Conservation (phyloP, 2,113 vertebrate genomes). For the Glaucidium brasilianum region DNA sequence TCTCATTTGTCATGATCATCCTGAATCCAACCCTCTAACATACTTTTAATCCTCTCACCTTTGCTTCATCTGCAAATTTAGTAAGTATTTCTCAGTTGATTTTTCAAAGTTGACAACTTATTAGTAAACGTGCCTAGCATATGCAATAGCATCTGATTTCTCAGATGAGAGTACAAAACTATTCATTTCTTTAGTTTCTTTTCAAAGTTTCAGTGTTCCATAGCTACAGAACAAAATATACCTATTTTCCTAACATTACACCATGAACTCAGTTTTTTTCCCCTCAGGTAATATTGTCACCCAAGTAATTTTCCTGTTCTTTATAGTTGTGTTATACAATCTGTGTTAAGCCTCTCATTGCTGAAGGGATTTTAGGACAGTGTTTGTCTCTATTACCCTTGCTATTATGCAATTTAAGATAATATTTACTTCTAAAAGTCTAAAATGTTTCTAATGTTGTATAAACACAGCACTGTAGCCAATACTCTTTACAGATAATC, state of each 20-base stretch:
- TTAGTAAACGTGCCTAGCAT: not conserved
- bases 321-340: not conserved
- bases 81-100: not conserved
- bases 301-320: not conserved
- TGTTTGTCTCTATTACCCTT: not conserved
- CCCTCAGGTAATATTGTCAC: not conserved
- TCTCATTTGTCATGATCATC: constrained; percentile 13
- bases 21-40: not conserved
- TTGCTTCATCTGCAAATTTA: constrained; percentile 17
- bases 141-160: not conserved
- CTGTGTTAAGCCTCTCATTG: not conserved
- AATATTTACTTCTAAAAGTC: not conserved
- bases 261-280: not conserved
- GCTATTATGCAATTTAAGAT: not conserved
- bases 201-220: not conserved
- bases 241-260: not conserved
- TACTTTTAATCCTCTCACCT: not conserved
- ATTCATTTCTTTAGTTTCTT: not conserved
- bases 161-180: not conserved
- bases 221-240: not conserved
- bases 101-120: not conserved
- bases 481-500: not conserved
- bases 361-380: not conserved
- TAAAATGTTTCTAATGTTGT: not conserved
- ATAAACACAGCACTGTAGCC: not conserved